Conservation (phyloP, 2,888 invertebrate species). For the Campoletis raptor region DNA sequence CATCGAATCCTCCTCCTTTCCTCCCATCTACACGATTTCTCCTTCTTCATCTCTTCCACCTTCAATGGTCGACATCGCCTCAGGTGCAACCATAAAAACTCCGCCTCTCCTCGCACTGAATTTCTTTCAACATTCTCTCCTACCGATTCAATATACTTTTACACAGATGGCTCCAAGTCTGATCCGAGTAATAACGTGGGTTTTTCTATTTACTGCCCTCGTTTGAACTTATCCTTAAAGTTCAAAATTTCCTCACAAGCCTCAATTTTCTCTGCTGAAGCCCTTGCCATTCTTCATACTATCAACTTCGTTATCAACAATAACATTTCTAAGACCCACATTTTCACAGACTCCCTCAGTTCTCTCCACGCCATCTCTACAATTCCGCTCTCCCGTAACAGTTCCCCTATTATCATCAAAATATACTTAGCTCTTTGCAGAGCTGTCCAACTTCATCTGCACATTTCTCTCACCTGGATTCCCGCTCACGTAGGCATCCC, state of each 20-base stretch:
- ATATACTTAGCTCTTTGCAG: background rate
- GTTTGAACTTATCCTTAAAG: constrained; percentile 13
- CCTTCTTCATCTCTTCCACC: background rate
- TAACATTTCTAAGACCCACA: constrained; percentile 1
- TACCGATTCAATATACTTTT: constrained; percentile 34
- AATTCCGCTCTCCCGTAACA: background rate
- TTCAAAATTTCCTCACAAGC: constrained; percentile 26
- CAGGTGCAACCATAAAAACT: background rate
- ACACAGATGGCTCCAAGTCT: constrained; percentile 63
- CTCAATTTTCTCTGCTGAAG: constrained; percentile 63
- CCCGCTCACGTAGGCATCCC: constrained; percentile 15
- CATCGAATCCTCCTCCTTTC: constrained; percentile 15
- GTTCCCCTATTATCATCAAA: constrained; percentile 15
- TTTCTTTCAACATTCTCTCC: constrained; percentile 9
- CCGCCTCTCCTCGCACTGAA: background rate
- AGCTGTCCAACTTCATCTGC: background rate
- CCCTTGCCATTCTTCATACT: constrained; percentile 24
- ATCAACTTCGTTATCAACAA: constrained; percentile 19
- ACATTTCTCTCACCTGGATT: constrained; percentile 27
- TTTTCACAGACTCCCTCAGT: constrained; percentile 48
- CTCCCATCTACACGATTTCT: background rate
- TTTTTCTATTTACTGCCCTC: constrained; percentile 33
- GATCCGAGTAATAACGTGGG: constrained; percentile 8
- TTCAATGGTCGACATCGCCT: background rate
- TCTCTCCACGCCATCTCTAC: background rate